Base-by-base conservation (phyloP, 2,797 vertebrate species). In the Anolis apletophallus region DNA sequence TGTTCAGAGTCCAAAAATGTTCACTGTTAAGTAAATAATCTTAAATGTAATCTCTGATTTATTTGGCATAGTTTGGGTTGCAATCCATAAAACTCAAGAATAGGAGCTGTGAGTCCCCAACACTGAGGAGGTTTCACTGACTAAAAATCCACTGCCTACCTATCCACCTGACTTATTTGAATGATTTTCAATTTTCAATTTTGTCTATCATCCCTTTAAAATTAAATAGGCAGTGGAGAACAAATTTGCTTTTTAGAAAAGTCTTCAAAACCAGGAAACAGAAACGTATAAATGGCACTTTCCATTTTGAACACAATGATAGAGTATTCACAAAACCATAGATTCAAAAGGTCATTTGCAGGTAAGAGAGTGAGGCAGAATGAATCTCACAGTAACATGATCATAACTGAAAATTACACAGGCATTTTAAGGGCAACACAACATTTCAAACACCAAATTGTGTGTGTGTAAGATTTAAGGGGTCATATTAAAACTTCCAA, bases 281-380 rank as follows among this genome's bases (percentile, higher is more conserved):
- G 67, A 52, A 19, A 82, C 36, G 34, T 54, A 78, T 13, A 79
- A 64, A 79, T 71, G 67, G 29, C 72, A 8, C 19, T 79, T 69
- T 87, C 81, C 71, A 79, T 73, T 87, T 87, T 32, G 55, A 83
- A 64, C 23, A 79, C 23, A 87, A 73, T 79, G 83, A 83, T 72
- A n/a, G n/a, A n/a, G n/a, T n/a, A n/a, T 32, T 69, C 11, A 40
- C 12, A 78, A 79, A 83, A 1, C 36, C 9, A 72, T n/a, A 78
- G 54, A 40, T 67, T 78, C 23, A 79, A 79, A 87, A 83, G 54
- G 79, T n/a, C 55, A 79, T 83, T 72, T 79, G 55, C 81, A 87
- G 74, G 67, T 77, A 67, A 67, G 79, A 72, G 75, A 54, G 67
- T 55, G 26, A 71, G 68, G 36, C 3, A 79, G 68, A 79, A 83